phyloP scores from a whole-genome alignment of 2,888 invertebrate species.

The Oxyteleia sp. region DNA sequence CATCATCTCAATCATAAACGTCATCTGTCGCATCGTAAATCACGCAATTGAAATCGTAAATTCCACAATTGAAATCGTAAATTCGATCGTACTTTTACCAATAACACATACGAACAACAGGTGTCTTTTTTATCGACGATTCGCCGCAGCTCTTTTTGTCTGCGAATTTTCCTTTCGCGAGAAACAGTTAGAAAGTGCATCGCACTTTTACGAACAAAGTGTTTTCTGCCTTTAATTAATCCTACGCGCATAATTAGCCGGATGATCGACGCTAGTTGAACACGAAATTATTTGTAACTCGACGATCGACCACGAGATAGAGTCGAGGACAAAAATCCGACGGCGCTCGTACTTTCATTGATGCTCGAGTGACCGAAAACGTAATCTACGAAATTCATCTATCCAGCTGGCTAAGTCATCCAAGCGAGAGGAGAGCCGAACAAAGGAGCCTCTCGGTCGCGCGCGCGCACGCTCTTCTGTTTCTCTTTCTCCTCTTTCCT shows the following conservation, averaged over 20 bases:
- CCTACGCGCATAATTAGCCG: slow-evolving; percentile 21
- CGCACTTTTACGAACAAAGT: slow-evolving; percentile 19
- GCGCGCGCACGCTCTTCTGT: slow-evolving; percentile 17
- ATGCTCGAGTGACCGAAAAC: slow-evolving; percentile 55
- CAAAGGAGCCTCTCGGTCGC: slow-evolving; percentile 35
- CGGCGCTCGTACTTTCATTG: slow-evolving; percentile 52
- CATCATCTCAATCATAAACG: too few relatives aligned
- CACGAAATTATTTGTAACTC: slow-evolving; percentile 32
- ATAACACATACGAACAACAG: not conserved
- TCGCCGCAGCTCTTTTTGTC: not conserved
- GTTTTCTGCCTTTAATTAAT: slow-evolving; percentile 24
- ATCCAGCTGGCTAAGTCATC: slow-evolving; percentile 43
- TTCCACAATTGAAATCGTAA: too few relatives aligned
- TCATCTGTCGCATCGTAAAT: too few relatives aligned
- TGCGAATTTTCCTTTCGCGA: not conserved
- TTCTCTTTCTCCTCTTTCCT: slow-evolving; percentile 23
- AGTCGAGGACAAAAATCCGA: slow-evolving; percentile 20
- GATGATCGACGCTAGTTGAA: slow-evolving; percentile 21
- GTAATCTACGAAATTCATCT: slow-evolving; percentile 58
- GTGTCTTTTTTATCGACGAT: not conserved
- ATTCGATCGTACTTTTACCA: too few relatives aligned
- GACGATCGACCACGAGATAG: slow-evolving; percentile 21
- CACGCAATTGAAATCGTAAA: too few relatives aligned
- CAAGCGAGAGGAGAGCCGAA: slow-evolving; percentile 54
- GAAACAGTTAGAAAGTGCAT: slow-evolving; percentile 10